These are phyloP conservation scores for Opisthograptis luteolata DNA, from an alignment of 2,888 invertebrate species.

Conservation along the genomic window DNA sequence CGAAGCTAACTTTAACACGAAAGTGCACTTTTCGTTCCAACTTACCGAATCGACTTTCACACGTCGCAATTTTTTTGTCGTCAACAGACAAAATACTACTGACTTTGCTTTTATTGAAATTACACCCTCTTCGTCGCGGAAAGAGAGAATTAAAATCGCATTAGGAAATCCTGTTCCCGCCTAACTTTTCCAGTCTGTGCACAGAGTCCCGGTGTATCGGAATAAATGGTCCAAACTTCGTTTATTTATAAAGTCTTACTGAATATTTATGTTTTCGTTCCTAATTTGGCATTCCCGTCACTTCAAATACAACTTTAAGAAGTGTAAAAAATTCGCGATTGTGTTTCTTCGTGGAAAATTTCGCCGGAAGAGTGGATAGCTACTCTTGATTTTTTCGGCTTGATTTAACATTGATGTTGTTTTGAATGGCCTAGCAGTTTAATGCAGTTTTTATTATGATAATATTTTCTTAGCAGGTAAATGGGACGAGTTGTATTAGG, in stretches of 20 bases:
- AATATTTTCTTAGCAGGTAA: no score
- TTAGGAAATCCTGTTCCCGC: conserved; percentile 81
- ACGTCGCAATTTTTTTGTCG: conserved; percentile 47
- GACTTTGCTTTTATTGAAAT: conserved; percentile 78
- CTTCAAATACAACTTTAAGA: conserved; percentile 59
- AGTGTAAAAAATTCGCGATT: conserved; percentile 47
- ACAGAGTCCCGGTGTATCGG: conserved; percentile 79
- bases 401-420: conserved; percentile 15
- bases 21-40: conserved; percentile 40
- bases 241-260: conserved; percentile 81
- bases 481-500: no score
- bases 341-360: conserved; percentile 42
- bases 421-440: conserved; percentile 4
- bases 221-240: conserved; percentile 82
- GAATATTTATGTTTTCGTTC: conserved; percentile 78
- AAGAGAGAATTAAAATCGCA: conserved; percentile 83
- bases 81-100: conserved; percentile 59
- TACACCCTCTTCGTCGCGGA: conserved; percentile 76
- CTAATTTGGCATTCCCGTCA: conserved; percentile 74
- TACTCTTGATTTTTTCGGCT: neutral
- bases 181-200: conserved; percentile 80
- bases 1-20: conserved; percentile 30
- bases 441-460: conserved; percentile 1
- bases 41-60: conserved; percentile 43
- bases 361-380: conserved; percentile 1